A percentile compares a stretch with the other conserved stretches of the same genome.
These are phyloP conservation scores for Galeopterus variegatus DNA, from an alignment of 2,113 vertebrate genomes.

Conservation along the genomic window DNA sequence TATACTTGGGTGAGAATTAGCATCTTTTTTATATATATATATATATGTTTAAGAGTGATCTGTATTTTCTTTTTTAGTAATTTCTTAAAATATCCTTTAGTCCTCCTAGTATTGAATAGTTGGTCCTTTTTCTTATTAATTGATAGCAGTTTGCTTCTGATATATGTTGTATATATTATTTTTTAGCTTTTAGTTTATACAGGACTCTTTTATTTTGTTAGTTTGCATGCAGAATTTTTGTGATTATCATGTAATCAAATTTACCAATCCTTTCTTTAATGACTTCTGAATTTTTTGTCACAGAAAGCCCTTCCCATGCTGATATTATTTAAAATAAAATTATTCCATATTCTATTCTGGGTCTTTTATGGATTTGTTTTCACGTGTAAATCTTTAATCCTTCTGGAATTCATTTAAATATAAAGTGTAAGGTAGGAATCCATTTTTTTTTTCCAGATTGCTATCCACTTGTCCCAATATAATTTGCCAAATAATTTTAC, in stretches of 20 bases:
- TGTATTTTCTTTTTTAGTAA: conserved; percentile 20
- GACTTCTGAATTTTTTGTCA: neutral
- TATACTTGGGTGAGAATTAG: neutral
- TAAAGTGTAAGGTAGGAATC: neutral
- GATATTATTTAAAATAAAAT: conserved; percentile 33
- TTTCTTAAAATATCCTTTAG: neutral
- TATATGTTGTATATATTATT: neutral
- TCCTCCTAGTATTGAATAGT: neutral
- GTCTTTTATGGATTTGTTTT: conserved; percentile 1
- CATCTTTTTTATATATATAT: neutral
- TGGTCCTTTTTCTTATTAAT: neutral
- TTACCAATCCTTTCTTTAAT: neutral
- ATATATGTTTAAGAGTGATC: neutral
- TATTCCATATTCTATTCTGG: neutral
- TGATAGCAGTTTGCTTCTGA: neutral
- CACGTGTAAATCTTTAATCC: conserved; percentile 20
- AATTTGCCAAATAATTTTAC: conserved; percentile 28
- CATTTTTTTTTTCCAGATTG: neutral
- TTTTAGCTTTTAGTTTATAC: neutral
- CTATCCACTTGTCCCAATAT: neutral
- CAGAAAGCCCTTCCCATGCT: neutral
- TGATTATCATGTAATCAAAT: conserved; percentile 37
- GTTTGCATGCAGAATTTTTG: neutral
- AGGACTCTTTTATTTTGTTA: neutral
- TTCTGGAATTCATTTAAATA: conserved; percentile 22